Base-by-base conservation (phyloP, 2,797 vertebrate species). In the Xyrichtys novacula region DNA sequence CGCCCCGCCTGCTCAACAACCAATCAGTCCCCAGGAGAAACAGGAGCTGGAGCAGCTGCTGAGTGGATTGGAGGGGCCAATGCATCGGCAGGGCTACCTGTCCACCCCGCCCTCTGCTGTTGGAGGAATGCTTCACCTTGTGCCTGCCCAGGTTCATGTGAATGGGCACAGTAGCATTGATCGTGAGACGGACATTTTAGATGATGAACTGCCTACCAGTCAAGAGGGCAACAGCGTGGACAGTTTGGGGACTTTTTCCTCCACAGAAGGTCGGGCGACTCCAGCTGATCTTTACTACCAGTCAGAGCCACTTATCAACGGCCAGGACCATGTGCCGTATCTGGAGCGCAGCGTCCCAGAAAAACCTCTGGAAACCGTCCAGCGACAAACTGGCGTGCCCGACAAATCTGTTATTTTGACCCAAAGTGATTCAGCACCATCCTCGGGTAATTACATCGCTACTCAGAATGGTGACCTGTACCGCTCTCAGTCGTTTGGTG, bases 141-240 rank as follows among this genome's bases (percentile, higher is more conserved):
- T 99, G 57, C 98, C 98, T 0, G 98, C 96, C 60, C 97, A 98
- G 88, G 95, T 99, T 74, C 98, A 99, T 0, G 96, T 98, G 56
- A 99, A 99, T 0, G 97, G 98, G 2, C 95, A 95, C 0, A 75
- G 50, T 8, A 85, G 83, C 0, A 85, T 95, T 0, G 98, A 99
- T 74, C 92, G 98, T 26, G 98, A 99, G 91, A 99, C 98, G 0
- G 98, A 99, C 85, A 99, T 99, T 83, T 91, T 99, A 65, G 98
- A 99, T 0, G 98, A 99, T 16, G 98, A 99, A 38, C 77, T 98
- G 49, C 92, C 97, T 6, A 95, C 94, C 76, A 96, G 95, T 85
- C 97, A 97, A 61, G 98, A 98, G 0, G 96, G 94, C 53, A 95
- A 97, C 91, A 98, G 97, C 0, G 95, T 96, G 61, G 98, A 96